These are phyloP conservation scores for Erithacus rubecula DNA, from an alignment of 2,797 vertebrate genomes.

Conservation along the genomic window DNA sequence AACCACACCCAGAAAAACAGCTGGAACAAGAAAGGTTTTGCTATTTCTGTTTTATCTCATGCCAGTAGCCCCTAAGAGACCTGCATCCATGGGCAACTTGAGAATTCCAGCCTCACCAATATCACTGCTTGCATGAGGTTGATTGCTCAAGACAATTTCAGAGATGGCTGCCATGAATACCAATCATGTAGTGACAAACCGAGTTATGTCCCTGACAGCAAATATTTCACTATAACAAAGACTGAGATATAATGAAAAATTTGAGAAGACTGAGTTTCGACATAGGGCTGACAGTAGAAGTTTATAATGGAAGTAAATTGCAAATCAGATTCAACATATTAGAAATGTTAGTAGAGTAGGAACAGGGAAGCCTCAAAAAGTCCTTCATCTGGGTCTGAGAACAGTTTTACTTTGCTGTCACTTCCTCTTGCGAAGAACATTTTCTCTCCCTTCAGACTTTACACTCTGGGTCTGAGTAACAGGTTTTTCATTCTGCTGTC, in stretches of 20 bases:
- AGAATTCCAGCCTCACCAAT: not conserved
- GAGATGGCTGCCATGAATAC: not conserved
- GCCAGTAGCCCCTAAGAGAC: not conserved
- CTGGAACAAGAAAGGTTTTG: not conserved
- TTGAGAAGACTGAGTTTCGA: slow-evolving; percentile 24
- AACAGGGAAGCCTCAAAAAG: not conserved
- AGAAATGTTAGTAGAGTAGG: not conserved
- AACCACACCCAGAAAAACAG: not conserved
- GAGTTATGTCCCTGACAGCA: slow-evolving; percentile 1
- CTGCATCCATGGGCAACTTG: not conserved
- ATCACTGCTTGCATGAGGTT: not conserved
- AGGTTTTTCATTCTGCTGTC: not conserved
- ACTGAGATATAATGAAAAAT: slow-evolving; percentile 21
- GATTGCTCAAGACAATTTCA: not conserved
- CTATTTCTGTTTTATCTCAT: slow-evolving; percentile 28
- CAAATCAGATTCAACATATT: not conserved
- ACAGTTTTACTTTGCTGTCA: not conserved
- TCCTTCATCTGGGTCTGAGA: not conserved
- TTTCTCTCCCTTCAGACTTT: not conserved
- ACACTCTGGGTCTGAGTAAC: not conserved
- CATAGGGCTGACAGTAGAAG: not conserved
- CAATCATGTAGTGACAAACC: not conserved
- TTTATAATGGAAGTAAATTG: slow-evolving; percentile 31
- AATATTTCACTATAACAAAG: slow-evolving; percentile 19
- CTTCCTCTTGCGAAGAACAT: not conserved